phyloP scores from a whole-genome alignment of 2,113 vertebrate species.

The Centropus bengalensis region DNA sequence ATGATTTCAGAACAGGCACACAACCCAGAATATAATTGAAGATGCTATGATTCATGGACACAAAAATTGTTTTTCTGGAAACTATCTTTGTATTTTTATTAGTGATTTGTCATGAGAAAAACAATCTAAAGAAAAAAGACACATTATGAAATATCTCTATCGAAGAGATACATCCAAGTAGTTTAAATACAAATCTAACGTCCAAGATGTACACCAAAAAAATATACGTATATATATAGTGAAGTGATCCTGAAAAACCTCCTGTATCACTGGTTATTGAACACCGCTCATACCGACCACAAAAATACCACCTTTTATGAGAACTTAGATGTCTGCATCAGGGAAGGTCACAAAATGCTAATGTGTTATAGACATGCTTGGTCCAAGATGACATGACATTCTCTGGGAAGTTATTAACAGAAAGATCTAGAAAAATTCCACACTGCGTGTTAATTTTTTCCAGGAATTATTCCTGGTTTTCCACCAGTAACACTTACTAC shows the following conservation, averaged over 20 bases:
- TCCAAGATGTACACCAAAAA: neutral
- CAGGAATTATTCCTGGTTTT: neutral
- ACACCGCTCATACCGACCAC: neutral
- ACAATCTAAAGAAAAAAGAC: neutral
- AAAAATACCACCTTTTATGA: neutral
- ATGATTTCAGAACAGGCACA: neutral
- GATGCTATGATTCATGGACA: neutral
- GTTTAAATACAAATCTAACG: neutral
- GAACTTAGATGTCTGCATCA: neutral
- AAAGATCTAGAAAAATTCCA: neutral
- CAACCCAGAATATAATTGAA: neutral
- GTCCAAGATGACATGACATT: neutral
- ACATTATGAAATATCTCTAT: neutral
- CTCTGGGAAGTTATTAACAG: neutral
- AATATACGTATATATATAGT: neutral
- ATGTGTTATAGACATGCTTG: neutral
- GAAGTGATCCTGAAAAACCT: neutral
- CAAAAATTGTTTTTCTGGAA: neutral
- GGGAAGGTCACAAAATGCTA: neutral
- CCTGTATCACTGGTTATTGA: accelerated
- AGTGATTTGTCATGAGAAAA: neutral
- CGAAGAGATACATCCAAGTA: neutral
- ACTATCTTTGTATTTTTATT: neutral
- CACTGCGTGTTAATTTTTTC: neutral
- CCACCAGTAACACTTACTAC: neutral